A percentile compares a stretch with the other conserved stretches of the same genome.
Evolutionary conservation across 1,140 invertebrate genomes (phyloP).

Genomic region (Mizuhopecten yessoensis): DNA sequence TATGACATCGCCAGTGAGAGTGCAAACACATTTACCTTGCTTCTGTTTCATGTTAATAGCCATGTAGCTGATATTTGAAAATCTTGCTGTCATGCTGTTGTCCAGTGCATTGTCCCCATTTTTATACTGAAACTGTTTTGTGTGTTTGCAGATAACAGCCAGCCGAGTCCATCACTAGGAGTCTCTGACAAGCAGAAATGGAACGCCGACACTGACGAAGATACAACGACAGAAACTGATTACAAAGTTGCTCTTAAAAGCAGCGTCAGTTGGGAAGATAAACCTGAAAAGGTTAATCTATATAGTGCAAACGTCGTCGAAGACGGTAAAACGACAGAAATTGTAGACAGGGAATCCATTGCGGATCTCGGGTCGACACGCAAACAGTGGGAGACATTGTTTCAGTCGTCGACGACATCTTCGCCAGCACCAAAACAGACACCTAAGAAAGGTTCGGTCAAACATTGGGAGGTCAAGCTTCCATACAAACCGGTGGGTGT

Average conservation of each 20-base stretch:
- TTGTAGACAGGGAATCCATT: conserved; percentile 78
- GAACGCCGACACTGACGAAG: background rate
- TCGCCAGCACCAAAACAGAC: conserved; percentile 42
- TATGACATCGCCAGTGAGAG: background rate
- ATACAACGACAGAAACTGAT: conserved; percentile 1
- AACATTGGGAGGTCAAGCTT: conserved; percentile 78
- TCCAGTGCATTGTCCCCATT: background rate
- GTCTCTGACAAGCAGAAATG: background rate
- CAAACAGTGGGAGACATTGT: conserved; percentile 78
- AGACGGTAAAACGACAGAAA: conserved; percentile 76
- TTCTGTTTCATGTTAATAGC: background rate
- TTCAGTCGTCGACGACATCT: conserved; percentile 45
- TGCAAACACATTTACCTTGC: background rate
- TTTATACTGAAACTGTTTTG: background rate
- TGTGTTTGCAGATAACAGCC: conserved; percentile 33
- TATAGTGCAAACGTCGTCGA: conserved; percentile 79
- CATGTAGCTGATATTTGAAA: background rate
- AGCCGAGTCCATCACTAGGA: background rate
- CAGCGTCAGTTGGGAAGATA: conserved; percentile 65
- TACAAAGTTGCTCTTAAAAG: conserved; percentile 8
- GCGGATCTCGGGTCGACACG: conserved; percentile 73
- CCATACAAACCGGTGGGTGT: conserved; percentile 58
- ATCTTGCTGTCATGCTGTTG: background rate
- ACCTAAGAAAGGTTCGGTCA: conserved; percentile 60
- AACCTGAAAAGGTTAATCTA: conserved; percentile 72